These are phyloP conservation scores for Falco novaeseelandiae DNA, from an alignment of 2,797 vertebrate species.

Conservation along the genomic window DNA sequence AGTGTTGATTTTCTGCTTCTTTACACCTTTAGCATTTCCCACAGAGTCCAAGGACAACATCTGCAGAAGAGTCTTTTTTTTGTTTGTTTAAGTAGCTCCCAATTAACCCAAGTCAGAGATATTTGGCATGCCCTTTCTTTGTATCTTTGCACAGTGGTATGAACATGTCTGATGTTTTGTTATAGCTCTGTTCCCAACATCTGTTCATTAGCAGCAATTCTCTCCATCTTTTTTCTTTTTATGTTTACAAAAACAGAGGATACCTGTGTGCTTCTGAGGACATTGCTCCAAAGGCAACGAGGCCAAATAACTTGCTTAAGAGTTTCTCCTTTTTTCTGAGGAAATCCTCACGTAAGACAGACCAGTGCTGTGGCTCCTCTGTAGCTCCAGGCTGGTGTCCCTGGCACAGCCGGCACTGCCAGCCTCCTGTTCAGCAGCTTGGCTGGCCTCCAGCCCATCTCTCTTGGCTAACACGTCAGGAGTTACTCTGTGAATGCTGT, in stretches of 20 bases:
- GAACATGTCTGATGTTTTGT: background rate
- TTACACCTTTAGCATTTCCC: background rate
- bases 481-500: background rate
- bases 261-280: no score
- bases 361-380: background rate
- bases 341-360: background rate
- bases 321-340: no score
- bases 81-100: background rate
- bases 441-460: no score
- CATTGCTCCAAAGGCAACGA: no score
- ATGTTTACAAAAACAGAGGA: no score
- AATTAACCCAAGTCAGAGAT: background rate
- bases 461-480: background rate
- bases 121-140: background rate
- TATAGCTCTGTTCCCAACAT: no score
- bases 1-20: background rate
- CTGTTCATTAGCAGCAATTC: no score
- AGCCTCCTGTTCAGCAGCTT: no score
- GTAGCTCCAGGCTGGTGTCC: no score
- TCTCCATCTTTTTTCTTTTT: no score
- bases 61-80: background rate
- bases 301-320: no score
- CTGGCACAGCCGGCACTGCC: no score
- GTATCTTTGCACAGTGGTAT: background rate
- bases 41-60: background rate